Evolutionary conservation across 2,797 vertebrate species (phyloP).

Genomic region (Limosa lapponica): DNA sequence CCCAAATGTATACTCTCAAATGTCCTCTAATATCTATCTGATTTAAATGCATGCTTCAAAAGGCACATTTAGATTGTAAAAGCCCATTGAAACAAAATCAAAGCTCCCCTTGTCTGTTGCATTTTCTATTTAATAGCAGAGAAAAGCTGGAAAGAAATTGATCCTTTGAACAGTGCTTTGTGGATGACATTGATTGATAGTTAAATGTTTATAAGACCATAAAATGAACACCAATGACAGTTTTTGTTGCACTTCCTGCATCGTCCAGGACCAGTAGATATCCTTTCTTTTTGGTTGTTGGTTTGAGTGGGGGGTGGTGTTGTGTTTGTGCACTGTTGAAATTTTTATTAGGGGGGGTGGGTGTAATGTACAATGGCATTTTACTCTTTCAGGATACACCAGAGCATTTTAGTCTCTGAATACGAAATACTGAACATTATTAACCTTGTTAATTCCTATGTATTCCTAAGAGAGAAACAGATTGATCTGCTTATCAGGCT

Average conservation of each 20-base stretch:
- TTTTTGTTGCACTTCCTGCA: background rate
- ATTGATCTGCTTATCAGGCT: constrained; percentile 19
- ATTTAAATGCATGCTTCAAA: background rate
- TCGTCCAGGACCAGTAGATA: background rate
- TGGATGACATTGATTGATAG: background rate
- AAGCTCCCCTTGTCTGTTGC: background rate
- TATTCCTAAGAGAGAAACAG: constrained; percentile 7
- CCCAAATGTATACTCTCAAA: background rate
- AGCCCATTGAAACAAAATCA: background rate
- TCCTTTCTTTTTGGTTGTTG: background rate
- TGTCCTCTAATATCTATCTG: background rate
- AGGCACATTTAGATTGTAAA: background rate
- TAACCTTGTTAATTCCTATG: background rate
- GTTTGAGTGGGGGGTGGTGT: background rate
- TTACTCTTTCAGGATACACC: background rate
- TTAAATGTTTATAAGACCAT: background rate
- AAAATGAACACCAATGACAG: background rate
- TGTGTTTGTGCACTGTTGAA: background rate
- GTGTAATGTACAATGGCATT: background rate
- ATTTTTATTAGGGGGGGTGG: background rate
- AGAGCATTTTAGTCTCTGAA: background rate
- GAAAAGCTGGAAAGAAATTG: background rate
- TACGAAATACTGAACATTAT: background rate
- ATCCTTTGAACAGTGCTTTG: background rate
- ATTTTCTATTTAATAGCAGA: background rate